Evolutionary conservation across 2,888 invertebrate genomes (phyloP).

Genomic region (Tiliacea citrago): DNA sequence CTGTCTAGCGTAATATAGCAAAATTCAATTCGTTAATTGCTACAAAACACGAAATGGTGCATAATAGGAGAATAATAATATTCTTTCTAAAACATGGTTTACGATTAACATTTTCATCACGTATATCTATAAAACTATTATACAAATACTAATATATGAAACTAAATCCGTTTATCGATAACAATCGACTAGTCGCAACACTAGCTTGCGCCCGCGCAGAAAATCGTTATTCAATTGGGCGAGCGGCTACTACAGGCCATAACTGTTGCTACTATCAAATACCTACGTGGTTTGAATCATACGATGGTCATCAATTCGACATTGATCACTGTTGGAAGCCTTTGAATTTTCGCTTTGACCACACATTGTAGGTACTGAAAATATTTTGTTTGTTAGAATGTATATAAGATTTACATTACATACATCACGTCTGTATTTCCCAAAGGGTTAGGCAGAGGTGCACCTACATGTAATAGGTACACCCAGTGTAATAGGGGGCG

Average conservation of each 20-base stretch:
- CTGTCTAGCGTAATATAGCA: no score
- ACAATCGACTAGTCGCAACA: constrained; percentile 67
- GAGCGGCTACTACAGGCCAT: constrained; percentile 73
- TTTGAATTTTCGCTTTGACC: constrained; percentile 32
- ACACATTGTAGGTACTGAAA: constrained; percentile 23
- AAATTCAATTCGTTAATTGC: constrained; percentile 41
- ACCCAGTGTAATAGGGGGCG: no score
- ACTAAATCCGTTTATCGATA: constrained; percentile 69
- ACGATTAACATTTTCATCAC: constrained; percentile 41
- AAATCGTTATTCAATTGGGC: constrained; percentile 85
- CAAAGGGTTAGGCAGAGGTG: no score
- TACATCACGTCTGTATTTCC: no score
- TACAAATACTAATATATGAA: no score
- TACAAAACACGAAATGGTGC: constrained; percentile 18
- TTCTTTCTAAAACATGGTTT: no score
- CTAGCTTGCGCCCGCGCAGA: constrained; percentile 73
- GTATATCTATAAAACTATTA: no score
- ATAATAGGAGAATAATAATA: no score
- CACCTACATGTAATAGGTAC: no score
- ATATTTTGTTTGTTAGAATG: background rate
- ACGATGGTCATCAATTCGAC: constrained; percentile 48
- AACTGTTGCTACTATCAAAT: constrained; percentile 77
- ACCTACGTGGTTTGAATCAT: constrained; percentile 76
- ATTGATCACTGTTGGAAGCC: constrained; percentile 41
- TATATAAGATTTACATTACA: background rate